Conservation (phyloP, 1,140 invertebrate species). For the Augochlora pura region DNA sequence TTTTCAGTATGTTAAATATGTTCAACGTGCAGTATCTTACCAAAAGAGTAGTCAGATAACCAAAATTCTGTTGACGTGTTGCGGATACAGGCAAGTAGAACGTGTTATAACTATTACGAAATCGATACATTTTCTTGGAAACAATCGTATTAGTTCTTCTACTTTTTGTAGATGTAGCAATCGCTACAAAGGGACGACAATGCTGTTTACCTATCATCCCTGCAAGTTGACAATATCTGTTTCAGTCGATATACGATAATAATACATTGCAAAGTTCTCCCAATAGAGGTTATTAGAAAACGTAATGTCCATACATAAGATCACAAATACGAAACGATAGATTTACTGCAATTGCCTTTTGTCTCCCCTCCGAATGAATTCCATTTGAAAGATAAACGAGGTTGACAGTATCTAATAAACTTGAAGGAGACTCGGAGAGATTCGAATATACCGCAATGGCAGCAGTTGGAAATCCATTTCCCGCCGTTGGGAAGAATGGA, state of each 20-base stretch:
- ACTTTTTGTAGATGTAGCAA: neutral
- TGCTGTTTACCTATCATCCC: neutral
- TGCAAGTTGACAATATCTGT: neutral
- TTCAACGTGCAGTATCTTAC: neutral
- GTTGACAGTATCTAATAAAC: neutral
- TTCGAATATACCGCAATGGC: slow-evolving; percentile 19
- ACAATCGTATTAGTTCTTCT: neutral
- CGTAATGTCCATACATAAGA: neutral
- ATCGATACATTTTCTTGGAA: neutral
- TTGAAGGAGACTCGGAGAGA: neutral
- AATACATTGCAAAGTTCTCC: neutral
- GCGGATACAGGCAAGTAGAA: neutral
- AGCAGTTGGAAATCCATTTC: slow-evolving; percentile 39
- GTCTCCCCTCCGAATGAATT: neutral
- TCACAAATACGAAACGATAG: neutral
- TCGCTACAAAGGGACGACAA: neutral
- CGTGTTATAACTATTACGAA: neutral
- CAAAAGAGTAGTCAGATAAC: slow-evolving; percentile 20
- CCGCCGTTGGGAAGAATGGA: slow-evolving; percentile 60
- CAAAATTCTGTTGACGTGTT: neutral
- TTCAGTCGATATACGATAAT: no score
- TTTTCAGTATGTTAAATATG: no score
- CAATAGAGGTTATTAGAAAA: neutral
- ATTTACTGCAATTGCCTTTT: neutral
- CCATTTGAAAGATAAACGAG: neutral